Evolutionary conservation across 2,888 invertebrate species (phyloP).

Genomic region (Cinara cedri): DNA sequence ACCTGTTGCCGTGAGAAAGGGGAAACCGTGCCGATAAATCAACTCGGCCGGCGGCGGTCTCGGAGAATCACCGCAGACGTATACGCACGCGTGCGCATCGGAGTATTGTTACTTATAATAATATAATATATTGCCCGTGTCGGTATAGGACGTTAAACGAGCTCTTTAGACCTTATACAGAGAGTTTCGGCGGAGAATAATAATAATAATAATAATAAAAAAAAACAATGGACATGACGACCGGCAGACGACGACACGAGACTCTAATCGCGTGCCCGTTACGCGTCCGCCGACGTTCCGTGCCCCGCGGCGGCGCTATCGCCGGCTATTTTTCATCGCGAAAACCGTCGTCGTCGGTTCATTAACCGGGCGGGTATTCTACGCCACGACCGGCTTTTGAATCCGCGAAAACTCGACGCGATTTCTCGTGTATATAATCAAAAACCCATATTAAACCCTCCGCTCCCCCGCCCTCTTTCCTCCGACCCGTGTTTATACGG

Average conservation of each 20-base stretch:
- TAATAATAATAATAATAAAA: not conserved
- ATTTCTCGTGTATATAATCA: not conserved
- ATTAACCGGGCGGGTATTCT: too few species aligned
- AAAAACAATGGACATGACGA: conserved; percentile 26
- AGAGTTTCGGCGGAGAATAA: conserved; percentile 25
- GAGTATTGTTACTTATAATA: not conserved
- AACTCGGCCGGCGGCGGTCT: not conserved
- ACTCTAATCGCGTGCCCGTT: not conserved
- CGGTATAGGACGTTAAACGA: conserved; percentile 54
- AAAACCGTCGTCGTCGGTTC: too few species aligned
- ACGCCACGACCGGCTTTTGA: not conserved
- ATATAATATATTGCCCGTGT: conserved; percentile 33
- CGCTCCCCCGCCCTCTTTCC: too few species aligned
- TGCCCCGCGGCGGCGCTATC: too few species aligned
- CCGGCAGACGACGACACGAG: not conserved
- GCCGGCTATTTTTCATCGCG: too few species aligned
- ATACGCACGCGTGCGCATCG: too few species aligned
- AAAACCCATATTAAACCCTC: not conserved
- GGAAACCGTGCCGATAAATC: conserved; percentile 47
- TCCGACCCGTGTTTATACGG: not conserved
- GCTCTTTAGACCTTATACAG: conserved; percentile 55
- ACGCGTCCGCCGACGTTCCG: not conserved
- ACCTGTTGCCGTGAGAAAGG: conserved; percentile 54
- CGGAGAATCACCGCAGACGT: not conserved
- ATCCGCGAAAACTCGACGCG: not conserved